Conservation (phyloP, 2,888 invertebrate genomes). For the Gasteruption jaculator region DNA sequence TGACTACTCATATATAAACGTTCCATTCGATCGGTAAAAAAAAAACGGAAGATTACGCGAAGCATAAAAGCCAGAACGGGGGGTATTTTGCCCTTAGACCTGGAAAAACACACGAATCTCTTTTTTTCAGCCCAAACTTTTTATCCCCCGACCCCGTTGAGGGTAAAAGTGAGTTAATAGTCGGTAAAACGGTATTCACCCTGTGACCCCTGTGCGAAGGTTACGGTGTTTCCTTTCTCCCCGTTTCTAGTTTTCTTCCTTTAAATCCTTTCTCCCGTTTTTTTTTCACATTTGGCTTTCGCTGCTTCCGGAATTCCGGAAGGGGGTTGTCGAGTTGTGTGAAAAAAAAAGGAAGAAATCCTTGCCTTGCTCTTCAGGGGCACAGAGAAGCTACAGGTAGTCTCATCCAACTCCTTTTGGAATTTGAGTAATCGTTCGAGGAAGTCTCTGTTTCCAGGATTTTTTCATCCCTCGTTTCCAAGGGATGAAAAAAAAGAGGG, state of each 20-base stretch:
- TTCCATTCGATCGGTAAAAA: conserved; percentile 10
- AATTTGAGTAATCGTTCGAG: conserved; percentile 38
- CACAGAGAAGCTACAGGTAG: conserved; percentile 16
- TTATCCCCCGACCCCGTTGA: conserved; percentile 12
- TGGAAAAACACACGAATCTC: conserved; percentile 37
- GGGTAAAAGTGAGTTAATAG: conserved; percentile 53
- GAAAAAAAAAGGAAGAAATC: background rate
- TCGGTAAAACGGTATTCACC: conserved; percentile 52
- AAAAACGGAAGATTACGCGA: conserved; percentile 33
- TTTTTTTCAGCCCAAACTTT: conserved; percentile 7
- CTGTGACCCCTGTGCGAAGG: conserved; percentile 42
- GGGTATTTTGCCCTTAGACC: conserved; percentile 16
- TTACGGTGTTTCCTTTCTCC: conserved; percentile 24
- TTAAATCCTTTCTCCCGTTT: conserved; percentile 17
- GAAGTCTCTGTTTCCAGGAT: no score
- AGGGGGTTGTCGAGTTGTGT: conserved; percentile 16
- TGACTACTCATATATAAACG: no score
- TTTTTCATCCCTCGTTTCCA: no score
- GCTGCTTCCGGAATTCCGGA: no score
- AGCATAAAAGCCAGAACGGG: conserved; percentile 25
- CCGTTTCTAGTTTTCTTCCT: conserved; percentile 15
- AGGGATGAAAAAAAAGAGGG: background rate
- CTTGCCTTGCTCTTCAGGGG: no score
- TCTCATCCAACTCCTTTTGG: conserved; percentile 35
- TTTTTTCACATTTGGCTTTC: conserved; percentile 9